These are phyloP conservation scores for Sapajus apella DNA, from an alignment of 2,113 vertebrate genomes.

Conservation along the genomic window DNA sequence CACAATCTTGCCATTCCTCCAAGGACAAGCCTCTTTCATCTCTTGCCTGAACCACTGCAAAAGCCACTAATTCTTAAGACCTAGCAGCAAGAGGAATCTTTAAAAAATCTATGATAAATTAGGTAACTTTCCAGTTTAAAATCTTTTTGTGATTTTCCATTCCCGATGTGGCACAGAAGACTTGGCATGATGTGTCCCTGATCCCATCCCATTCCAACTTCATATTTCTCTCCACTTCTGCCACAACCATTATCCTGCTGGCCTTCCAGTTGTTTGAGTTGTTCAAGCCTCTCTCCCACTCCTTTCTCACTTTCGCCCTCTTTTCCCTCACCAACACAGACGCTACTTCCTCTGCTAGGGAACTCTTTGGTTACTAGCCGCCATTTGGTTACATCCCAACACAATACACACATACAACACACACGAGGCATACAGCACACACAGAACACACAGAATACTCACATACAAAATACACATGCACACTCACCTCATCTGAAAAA, in stretches of 20 bases:
- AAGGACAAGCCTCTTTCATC: background rate
- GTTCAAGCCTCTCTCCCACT: background rate
- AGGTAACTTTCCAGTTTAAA: background rate
- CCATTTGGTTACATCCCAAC: background rate
- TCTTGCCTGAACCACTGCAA: background rate
- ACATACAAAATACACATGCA: background rate
- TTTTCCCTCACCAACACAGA: background rate
- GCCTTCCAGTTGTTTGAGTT: background rate
- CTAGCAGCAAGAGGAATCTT: background rate
- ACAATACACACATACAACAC: background rate
- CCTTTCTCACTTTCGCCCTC: too few species aligned
- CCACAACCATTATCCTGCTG: background rate
- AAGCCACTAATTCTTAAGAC: background rate
- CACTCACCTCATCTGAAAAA: background rate
- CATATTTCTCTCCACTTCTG: background rate
- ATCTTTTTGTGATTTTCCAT: background rate
- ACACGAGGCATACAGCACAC: background rate
- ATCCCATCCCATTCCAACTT: background rate
- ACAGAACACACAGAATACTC: background rate
- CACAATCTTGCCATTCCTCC: background rate
- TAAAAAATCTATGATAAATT: background rate
- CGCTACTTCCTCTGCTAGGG: background rate
- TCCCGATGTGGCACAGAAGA: background rate
- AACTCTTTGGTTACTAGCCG: background rate
- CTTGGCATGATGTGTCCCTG: fast-evolving